phyloP scores from a whole-genome alignment of 2,888 invertebrate genomes.

The Zootermopsis nevadensis region DNA sequence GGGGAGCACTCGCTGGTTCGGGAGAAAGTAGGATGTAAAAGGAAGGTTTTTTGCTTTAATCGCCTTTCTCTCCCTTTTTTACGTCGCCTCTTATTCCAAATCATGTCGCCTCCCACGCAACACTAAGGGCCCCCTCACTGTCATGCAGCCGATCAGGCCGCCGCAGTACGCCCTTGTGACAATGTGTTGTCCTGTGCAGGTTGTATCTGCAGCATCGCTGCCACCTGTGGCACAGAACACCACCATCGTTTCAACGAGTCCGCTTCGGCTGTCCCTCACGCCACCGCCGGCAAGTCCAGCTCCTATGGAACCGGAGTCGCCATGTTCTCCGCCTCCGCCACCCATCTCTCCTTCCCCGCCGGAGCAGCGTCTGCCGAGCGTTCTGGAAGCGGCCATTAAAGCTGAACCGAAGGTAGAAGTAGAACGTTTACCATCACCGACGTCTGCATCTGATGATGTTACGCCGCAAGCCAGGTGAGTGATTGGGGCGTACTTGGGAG shows the following conservation, averaged over 20 bases:
- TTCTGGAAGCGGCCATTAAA: constrained; percentile 88
- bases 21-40: too few species aligned
- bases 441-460: constrained; percentile 64
- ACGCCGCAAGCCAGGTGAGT: constrained; percentile 61
- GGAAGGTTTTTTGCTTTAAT: too few species aligned
- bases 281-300: constrained; percentile 2
- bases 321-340: constrained; percentile 43
- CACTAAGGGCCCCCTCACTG: too few species aligned
- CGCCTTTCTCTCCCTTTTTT: too few species aligned
- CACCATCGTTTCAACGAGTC: constrained; percentile 34
- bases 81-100: too few species aligned
- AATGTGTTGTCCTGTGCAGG: constrained; percentile 70
- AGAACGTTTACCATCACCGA: constrained; percentile 64
- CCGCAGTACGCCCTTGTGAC: too few species aligned
- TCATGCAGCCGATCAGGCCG: too few species aligned
- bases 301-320: constrained; percentile 10
- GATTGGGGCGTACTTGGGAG: too few species aligned
- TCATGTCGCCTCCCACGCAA: too few species aligned
- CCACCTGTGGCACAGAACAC: constrained; percentile 51
- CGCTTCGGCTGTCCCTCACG: constrained; percentile 24
- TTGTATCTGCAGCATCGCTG: constrained; percentile 52
- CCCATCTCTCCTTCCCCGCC: constrained; percentile 55
- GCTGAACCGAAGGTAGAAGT: constrained; percentile 87
- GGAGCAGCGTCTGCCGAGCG: constrained; percentile 70
- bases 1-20: too few species aligned